phyloP scores from a whole-genome alignment of 2,888 invertebrate species.

The Drosophila sordidapex region DNA sequence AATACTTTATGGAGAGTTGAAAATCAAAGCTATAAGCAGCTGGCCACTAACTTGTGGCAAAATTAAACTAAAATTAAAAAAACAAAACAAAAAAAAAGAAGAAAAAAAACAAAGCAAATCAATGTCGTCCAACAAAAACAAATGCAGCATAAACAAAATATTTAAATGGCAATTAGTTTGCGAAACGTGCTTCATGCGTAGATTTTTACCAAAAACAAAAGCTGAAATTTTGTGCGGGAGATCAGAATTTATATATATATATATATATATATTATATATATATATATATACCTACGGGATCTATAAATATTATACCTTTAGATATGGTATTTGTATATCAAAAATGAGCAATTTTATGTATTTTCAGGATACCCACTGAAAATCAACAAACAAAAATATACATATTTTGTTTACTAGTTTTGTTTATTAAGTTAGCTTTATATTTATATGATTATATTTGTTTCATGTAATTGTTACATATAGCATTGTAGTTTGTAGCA shows the following conservation, averaged over 20 bases:
- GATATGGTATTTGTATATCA: slow-evolving; percentile 78
- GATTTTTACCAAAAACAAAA: slow-evolving; percentile 74
- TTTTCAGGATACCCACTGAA: slow-evolving; percentile 55
- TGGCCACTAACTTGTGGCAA: slow-evolving; percentile 63
- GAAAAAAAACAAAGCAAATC: slow-evolving; percentile 71
- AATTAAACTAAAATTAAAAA: slow-evolving; percentile 38
- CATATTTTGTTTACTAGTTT: slow-evolving; percentile 25
- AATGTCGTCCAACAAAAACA: slow-evolving; percentile 82
- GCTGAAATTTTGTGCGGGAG: slow-evolving; percentile 76
- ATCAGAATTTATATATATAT: slow-evolving; percentile 77
- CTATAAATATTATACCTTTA: slow-evolving; percentile 70
- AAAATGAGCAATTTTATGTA: slow-evolving; percentile 74
- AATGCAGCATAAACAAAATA: slow-evolving; percentile 55
- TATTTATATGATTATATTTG: slow-evolving; percentile 52
- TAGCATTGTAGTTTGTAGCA: slow-evolving; percentile 62
- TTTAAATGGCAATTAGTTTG: slow-evolving; percentile 73
- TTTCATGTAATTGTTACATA: slow-evolving; percentile 54
- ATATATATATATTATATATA: slow-evolving; percentile 25
- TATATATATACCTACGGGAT: slow-evolving; percentile 52
- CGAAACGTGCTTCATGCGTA: slow-evolving; percentile 77
- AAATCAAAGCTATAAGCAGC: slow-evolving; percentile 72
- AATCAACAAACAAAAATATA: slow-evolving; percentile 27
- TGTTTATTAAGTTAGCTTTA: slow-evolving; percentile 63
- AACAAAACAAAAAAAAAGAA: background rate
- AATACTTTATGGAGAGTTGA: slow-evolving; percentile 61